Evolutionary conservation across 2,113 vertebrate genomes (phyloP), one percentile per base, ranked within the genome.

Genomic region (Peromyscus maniculatus): DNA sequence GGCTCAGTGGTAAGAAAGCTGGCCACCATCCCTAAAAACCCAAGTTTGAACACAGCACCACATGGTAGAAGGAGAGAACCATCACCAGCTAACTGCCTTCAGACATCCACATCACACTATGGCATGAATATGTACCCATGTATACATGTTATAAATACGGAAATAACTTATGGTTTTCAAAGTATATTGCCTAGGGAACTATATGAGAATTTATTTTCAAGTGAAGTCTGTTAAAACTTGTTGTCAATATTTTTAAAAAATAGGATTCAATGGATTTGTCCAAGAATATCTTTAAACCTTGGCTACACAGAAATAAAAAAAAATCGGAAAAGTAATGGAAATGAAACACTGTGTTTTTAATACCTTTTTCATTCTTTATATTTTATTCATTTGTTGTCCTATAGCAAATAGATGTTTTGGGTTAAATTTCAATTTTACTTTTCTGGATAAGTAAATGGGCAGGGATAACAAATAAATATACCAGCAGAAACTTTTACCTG

Each of bases 401-500:
- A 72, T 15, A 9, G 6, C 19, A 55, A 36, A 92, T 24, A 69
- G 3, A 74, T 24, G 67, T 77, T 91, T 94, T 46, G 64, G 7
- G 17, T 57, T 49, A 62, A 22, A 94, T 62, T 69, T 33, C 71
- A 96, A 71, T 0, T 89, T 90, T 62, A 87, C 22, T 66, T 24
- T 88, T 94, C 71, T 64, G 4, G 1, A 66, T 89, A 89, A 95
- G 7, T 59, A 80, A 84, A 11, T 86, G 49, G 16, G 0, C 46
- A 96, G 36, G n/a, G 67, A 91, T 75, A 94, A 83, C 12, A 96
- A 92, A 91, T 5, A 95, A 59, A 91, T 26, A 52, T 79, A 87
- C 3, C 49, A 24, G 17, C 1, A 49, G 33, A 57, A 95, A 74
- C 7, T 62, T 89, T 2, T 82, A 77, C 26, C 10, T 31, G 5